A percentile compares a stretch with the other conserved stretches of the same genome.
phyloP scores from a whole-genome alignment of 2,113 vertebrate species.

The Trinectes maculatus region DNA sequence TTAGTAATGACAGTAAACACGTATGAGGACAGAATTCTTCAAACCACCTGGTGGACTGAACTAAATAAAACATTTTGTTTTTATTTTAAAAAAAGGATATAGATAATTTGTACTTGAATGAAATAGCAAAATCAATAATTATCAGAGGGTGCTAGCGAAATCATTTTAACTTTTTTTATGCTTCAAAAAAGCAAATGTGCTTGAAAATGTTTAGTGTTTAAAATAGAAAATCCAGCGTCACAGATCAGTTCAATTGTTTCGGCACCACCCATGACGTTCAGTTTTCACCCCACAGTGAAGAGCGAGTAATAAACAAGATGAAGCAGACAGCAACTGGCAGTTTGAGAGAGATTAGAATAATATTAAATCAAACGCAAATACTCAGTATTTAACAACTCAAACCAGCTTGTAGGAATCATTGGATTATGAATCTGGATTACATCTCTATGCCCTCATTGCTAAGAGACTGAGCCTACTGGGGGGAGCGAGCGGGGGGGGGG shows the following conservation, averaged over 20 bases:
- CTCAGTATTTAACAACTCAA: slow-evolving; percentile 78
- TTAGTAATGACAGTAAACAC: slow-evolving; percentile 64
- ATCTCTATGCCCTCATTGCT: slow-evolving; percentile 56
- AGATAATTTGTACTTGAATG: too few relatives aligned
- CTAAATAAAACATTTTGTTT: slow-evolving; percentile 22
- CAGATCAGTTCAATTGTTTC: slow-evolving; percentile 13
- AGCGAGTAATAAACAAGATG: slow-evolving; percentile 59
- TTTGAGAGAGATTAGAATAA: slow-evolving; percentile 76
- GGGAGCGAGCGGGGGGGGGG: background rate
- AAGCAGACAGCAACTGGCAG: slow-evolving; percentile 74
- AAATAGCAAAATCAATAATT: background rate
- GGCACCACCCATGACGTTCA: background rate
- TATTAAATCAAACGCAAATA: slow-evolving; percentile 82
- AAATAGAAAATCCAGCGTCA: too few relatives aligned
- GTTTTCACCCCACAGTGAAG: slow-evolving; percentile 25
- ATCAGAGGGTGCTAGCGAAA: background rate
- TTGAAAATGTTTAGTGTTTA: background rate
- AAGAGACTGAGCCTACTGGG: slow-evolving; percentile 25
- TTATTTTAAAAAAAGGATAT: background rate
- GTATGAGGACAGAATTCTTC: slow-evolving; percentile 50
- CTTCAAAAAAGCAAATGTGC: background rate
- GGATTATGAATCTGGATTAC: slow-evolving; percentile 84
- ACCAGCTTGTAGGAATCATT: slow-evolving; percentile 81
- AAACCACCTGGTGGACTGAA: slow-evolving; percentile 72
- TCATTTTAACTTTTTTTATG: too few relatives aligned